phyloP scores from a whole-genome alignment of 2,113 vertebrate genomes.

The Syrrhaptes paradoxus region DNA sequence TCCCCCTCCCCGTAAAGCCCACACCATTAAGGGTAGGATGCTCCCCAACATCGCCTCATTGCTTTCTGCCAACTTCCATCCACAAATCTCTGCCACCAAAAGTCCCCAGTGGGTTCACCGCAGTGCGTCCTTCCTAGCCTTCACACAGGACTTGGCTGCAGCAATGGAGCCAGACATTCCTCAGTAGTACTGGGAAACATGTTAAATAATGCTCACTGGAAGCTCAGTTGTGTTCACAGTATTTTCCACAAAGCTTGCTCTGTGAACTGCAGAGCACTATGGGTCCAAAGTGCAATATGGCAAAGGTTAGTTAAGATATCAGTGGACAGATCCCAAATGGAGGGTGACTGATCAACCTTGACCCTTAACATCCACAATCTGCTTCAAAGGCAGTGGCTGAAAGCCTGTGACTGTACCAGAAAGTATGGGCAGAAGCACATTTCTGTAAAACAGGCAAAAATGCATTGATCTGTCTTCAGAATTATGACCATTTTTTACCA shows the following conservation, averaged over 20 bases:
- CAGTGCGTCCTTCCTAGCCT: background rate
- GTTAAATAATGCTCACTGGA: background rate
- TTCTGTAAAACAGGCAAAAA: background rate
- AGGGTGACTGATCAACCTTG: background rate
- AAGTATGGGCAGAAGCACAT: background rate
- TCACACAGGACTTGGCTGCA: background rate
- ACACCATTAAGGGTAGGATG: background rate
- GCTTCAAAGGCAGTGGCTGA: background rate
- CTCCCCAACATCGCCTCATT: background rate
- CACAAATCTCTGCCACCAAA: background rate
- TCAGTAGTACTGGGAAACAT: background rate
- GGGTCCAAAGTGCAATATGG: slow-evolving; percentile 13
- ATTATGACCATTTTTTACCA: background rate
- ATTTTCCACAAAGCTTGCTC: background rate
- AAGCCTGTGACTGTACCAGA: background rate
- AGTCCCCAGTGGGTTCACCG: background rate
- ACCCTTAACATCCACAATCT: background rate
- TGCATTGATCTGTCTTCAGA: rapidly evolving
- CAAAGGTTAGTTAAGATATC: slow-evolving; percentile 33
- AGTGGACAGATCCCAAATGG: background rate
- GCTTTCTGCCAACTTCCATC: background rate
- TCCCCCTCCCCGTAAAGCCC: background rate
- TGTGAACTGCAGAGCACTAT: background rate
- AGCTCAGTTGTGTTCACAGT: background rate
- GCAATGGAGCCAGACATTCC: background rate